A percentile compares a stretch with the other conserved stretches of the same genome.
These are phyloP conservation scores for Diphyllodes magnificus DNA, from an alignment of 2,113 vertebrate genomes.

Conservation along the genomic window DNA sequence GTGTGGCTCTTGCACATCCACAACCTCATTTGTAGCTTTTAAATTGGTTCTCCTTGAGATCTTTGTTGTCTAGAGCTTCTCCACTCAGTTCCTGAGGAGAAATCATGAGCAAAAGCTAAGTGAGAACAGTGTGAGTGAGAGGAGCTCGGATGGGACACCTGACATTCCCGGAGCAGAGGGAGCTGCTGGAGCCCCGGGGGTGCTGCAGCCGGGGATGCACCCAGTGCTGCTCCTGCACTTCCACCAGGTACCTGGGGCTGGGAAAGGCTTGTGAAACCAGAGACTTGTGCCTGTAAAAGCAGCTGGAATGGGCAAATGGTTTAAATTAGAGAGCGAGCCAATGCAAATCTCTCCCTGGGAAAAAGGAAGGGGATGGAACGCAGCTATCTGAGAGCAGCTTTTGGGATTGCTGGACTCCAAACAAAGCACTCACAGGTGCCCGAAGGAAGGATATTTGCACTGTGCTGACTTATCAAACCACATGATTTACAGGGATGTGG, in stretches of 20 bases:
- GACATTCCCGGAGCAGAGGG: neutral
- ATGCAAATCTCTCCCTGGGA: neutral
- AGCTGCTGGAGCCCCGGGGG: neutral
- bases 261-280: neutral
- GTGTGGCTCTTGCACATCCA: neutral
- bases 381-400: neutral
- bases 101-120: neutral
- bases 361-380: neutral
- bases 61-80: neutral
- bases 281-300: slow-evolving; percentile 8
- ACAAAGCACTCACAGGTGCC: slow-evolving; percentile 54
- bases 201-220: fast-evolving
- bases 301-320: slow-evolving; percentile 12
- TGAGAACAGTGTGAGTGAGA: neutral
- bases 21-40: neutral
- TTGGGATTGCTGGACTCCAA: neutral
- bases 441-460: neutral
- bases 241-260: neutral
- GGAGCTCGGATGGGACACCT: neutral
- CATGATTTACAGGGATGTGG: slow-evolving; percentile 30
- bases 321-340: slow-evolving; percentile 48
- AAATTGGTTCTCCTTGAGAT: neutral
- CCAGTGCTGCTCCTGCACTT: neutral
- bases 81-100: neutral
- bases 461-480: slow-evolving; percentile 6